Evolutionary conservation across 2,797 vertebrate genomes (phyloP).

Genomic region (Pseudochromis fuscus): DNA sequence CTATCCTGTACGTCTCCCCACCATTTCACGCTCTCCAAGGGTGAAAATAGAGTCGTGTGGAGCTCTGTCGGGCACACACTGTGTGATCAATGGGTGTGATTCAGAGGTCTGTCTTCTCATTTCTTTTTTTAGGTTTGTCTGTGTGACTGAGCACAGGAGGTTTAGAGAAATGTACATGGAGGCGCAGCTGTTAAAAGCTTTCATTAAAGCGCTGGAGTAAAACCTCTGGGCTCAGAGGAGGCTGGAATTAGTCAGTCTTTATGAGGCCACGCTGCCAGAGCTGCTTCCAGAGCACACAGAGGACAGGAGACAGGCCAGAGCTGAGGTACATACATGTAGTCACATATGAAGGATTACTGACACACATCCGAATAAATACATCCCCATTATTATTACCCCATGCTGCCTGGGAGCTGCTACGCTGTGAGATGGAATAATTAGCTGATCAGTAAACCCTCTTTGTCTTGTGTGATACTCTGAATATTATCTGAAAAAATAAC

Average conservation of each 20-base stretch:
- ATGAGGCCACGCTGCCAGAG: constrained; percentile 35
- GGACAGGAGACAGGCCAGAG: constrained; percentile 12
- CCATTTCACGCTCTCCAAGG: constrained; percentile 11
- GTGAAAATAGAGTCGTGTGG: not conserved
- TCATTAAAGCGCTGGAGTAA: constrained; percentile 59
- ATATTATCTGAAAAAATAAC: not conserved
- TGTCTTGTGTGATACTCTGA: not conserved
- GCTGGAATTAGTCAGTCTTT: constrained; percentile 54
- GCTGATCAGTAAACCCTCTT: not conserved
- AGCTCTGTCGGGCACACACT: not conserved
- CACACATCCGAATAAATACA: constrained; percentile 28
- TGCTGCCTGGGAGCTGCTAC: not conserved
- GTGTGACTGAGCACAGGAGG: constrained; percentile 13
- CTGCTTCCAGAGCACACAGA: constrained; percentile 34
- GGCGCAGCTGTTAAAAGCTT: constrained; percentile 51
- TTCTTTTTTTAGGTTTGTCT: constrained; percentile 27
- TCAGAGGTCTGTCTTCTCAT: constrained; percentile 27
- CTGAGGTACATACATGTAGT: constrained; percentile 18
- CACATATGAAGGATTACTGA: not conserved
- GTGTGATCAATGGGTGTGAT: constrained; percentile 30
- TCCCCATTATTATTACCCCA: not conserved
- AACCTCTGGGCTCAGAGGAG: constrained; percentile 45
- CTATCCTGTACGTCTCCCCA: constrained; percentile 14
- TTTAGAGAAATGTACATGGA: not conserved
- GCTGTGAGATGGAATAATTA: not conserved